A percentile compares a stretch with the other conserved stretches of the same genome.
phyloP scores from a whole-genome alignment of 1,140 invertebrate species.

The Eupristina koningsbergeri region DNA sequence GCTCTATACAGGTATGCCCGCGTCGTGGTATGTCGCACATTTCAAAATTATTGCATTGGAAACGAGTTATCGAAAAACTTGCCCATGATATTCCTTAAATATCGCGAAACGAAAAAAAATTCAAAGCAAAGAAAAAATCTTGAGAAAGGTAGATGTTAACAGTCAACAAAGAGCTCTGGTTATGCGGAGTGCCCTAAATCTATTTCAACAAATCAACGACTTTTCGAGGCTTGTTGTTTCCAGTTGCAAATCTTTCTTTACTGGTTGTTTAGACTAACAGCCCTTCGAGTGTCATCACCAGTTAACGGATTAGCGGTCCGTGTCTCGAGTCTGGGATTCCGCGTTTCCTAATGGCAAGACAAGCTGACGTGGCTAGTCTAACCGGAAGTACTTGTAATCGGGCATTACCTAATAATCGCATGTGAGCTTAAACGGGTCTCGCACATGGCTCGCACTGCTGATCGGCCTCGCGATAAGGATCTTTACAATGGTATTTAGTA shows the following conservation, averaged over 20 bases:
- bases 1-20: not conserved
- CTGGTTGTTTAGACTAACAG: constrained; percentile 21
- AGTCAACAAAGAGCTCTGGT: not conserved
- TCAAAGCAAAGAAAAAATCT: not conserved
- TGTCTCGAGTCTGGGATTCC: not conserved
- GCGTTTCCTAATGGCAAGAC: not conserved
- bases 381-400: not conserved
- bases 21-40: not conserved
- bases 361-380: constrained; percentile 1
- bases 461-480: not conserved
- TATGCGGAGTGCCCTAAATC: not conserved
- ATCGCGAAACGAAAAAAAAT: not conserved
- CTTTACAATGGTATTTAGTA: not conserved
- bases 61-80: not conserved
- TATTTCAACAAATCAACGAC: constrained; percentile 42
- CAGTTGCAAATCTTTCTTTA: not conserved
- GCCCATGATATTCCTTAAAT: not conserved
- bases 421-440: not conserved
- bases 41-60: constrained; percentile 16
- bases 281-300: too few relatives aligned
- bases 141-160: not conserved
- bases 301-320: not conserved
- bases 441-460: not conserved
- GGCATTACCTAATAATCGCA: not conserved
- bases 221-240: constrained; percentile 26